Percentiles rank a stretch among this genome's conserved stretches.
Evolutionary conservation across 2,797 vertebrate species (phyloP).

Genomic region (Apogon hyalosoma): DNA sequence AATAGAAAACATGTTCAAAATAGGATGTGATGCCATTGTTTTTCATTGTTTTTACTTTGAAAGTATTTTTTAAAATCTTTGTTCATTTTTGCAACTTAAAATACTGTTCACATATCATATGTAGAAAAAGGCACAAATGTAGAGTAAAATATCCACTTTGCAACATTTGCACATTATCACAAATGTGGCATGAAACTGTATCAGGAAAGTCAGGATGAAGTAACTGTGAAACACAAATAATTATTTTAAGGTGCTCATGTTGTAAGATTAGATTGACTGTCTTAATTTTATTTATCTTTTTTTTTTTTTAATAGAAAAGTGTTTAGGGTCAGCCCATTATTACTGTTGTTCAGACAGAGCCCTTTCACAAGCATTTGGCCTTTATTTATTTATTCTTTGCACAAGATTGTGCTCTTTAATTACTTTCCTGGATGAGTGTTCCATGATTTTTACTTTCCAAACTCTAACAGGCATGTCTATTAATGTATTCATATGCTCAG

Average conservation of each 20-base stretch:
- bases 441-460: slow-evolving; percentile 58
- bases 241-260: not conserved
- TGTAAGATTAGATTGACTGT: not conserved
- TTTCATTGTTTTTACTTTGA: too few species aligned
- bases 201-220: too few species aligned
- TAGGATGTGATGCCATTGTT: too few species aligned
- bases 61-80: too few species aligned
- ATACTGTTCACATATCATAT: too few species aligned
- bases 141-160: too few species aligned
- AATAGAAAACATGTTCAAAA: too few species aligned
- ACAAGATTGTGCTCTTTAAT: slow-evolving; percentile 55
- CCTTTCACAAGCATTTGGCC: slow-evolving; percentile 56
- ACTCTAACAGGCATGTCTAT: slow-evolving; percentile 54
- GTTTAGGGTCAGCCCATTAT: slow-evolving; percentile 18
- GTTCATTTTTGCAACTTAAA: too few species aligned
- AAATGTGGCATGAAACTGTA: too few species aligned
- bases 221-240: not conserved
- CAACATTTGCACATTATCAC: too few species aligned
- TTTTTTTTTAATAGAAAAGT: slow-evolving; percentile 1
- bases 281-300: not conserved
- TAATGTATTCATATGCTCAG: slow-evolving; percentile 45
- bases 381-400: slow-evolving; percentile 46
- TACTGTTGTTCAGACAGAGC: slow-evolving; percentile 24
- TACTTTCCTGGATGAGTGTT: slow-evolving; percentile 57
- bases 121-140: too few species aligned